Conservation (phyloP, 1,140 invertebrate genomes). For the Drosophila sp. region DNA sequence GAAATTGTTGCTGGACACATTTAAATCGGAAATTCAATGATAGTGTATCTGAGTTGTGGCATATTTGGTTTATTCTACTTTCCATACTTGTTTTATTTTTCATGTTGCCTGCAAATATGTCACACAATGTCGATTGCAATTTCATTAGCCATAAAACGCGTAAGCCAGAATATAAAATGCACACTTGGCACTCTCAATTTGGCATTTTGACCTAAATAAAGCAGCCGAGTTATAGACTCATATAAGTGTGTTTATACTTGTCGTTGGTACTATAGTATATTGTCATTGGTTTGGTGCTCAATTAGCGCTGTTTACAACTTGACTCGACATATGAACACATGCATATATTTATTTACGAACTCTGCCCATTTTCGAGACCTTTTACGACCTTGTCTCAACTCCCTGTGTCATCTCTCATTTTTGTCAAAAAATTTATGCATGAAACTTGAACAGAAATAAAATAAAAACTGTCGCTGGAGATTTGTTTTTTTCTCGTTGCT, state of each 20-base stretch:
- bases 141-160: constrained; percentile 56
- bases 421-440: constrained; percentile 65
- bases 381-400: constrained; percentile 50
- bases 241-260: too few relatives aligned
- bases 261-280: too few relatives aligned
- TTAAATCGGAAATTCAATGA: background rate
- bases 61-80: background rate
- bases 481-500: constrained; percentile 49
- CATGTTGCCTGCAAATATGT: constrained; percentile 33
- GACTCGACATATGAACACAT: constrained; percentile 11
- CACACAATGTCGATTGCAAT: constrained; percentile 59
- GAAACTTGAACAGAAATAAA: constrained; percentile 51
- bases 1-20: too few relatives aligned
- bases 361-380: constrained; percentile 43
- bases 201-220: constrained; percentile 70
- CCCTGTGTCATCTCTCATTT: constrained; percentile 53
- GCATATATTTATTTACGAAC: constrained; percentile 11
- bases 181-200: constrained; percentile 68
- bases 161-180: constrained; percentile 63
- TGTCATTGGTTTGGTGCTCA: constrained; percentile 38
- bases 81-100: constrained; percentile 25
- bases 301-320: constrained; percentile 58
- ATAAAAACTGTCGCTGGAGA: constrained; percentile 41
- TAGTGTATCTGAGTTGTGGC: constrained; percentile 10
- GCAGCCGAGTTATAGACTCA: constrained; percentile 8